A percentile compares a stretch with the other conserved stretches of the same genome.
These are phyloP conservation scores for Heliconius charithonia DNA, from an alignment of 2,888 invertebrate species.

Conservation along the genomic window DNA sequence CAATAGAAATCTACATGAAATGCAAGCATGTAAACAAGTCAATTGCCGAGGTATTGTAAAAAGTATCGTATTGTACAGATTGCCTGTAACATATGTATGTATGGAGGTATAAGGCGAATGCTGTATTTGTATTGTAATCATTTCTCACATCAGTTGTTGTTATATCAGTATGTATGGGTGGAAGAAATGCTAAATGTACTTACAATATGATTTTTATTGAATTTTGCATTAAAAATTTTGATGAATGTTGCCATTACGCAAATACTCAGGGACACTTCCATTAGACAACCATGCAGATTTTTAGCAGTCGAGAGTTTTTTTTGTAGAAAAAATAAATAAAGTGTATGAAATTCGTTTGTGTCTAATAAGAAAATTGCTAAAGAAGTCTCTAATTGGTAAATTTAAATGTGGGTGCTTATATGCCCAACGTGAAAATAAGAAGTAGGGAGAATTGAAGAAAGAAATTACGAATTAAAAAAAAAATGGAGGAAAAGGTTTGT, in stretches of 20 bases:
- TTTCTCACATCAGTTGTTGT: background rate
- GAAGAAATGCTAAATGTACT: background rate
- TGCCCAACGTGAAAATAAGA: background rate
- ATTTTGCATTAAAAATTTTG: too few species aligned
- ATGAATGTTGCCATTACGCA: too few species aligned
- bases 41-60: too few species aligned
- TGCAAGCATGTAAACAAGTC: too few species aligned
- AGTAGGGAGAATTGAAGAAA: background rate
- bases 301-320: too few species aligned
- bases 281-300: too few species aligned
- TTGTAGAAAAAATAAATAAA: too few species aligned
- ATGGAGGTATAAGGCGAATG: slow-evolving; percentile 7
- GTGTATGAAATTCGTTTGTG: too few species aligned
- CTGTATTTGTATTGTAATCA: slow-evolving; percentile 37
- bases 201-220: background rate
- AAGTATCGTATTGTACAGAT: background rate
- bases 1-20: too few species aligned
- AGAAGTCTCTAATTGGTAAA: background rate
- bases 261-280: too few species aligned
- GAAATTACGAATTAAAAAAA: background rate
- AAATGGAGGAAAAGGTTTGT: too few species aligned
- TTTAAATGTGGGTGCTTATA: background rate
- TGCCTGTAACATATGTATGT: background rate
- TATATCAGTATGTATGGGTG: background rate
- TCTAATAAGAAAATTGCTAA: too few species aligned